Conservation (phyloP, 2,888 invertebrate genomes). For the Acronicta alni region DNA sequence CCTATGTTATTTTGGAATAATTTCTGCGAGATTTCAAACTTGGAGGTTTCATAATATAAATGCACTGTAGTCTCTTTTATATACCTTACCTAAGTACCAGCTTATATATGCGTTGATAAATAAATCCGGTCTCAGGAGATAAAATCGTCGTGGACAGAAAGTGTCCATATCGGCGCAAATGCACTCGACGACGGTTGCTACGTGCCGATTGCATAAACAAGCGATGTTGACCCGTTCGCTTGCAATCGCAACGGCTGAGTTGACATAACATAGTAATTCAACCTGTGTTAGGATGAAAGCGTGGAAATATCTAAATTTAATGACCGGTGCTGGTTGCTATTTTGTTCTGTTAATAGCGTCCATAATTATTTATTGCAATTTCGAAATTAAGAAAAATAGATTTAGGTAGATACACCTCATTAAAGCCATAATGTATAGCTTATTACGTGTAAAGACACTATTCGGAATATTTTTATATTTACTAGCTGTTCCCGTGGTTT, state of each 20-base stretch:
- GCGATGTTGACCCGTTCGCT: conserved; percentile 25
- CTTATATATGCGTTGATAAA: background rate
- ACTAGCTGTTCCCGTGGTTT: too few relatives aligned
- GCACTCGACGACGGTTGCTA: conserved; percentile 24
- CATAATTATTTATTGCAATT: background rate
- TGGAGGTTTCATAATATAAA: too few relatives aligned
- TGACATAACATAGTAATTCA: conserved; percentile 50
- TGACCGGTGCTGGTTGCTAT: background rate
- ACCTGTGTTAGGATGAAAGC: conserved; percentile 16
- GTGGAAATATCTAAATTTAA: conserved; percentile 21
- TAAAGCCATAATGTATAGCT: too few relatives aligned
- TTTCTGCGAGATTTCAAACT: too few relatives aligned
- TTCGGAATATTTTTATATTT: too few relatives aligned
- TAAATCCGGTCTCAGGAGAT: conserved; percentile 9
- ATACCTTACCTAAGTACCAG: too few relatives aligned
- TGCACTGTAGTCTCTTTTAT: too few relatives aligned
- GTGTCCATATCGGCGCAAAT: conserved; percentile 20
- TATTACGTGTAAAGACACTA: too few relatives aligned
- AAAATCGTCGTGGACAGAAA: conserved; percentile 5
- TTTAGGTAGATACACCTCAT: too few relatives aligned
- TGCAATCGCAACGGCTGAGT: conserved; percentile 34
- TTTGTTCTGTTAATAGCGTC: background rate
- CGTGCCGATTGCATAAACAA: conserved; percentile 61
- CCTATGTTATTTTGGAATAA: too few relatives aligned
- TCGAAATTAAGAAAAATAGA: background rate